Evolutionary conservation across 2,888 invertebrate species (phyloP), one percentile per base, ranked within the genome.

Genomic region (Epinotia demarniana): DNA sequence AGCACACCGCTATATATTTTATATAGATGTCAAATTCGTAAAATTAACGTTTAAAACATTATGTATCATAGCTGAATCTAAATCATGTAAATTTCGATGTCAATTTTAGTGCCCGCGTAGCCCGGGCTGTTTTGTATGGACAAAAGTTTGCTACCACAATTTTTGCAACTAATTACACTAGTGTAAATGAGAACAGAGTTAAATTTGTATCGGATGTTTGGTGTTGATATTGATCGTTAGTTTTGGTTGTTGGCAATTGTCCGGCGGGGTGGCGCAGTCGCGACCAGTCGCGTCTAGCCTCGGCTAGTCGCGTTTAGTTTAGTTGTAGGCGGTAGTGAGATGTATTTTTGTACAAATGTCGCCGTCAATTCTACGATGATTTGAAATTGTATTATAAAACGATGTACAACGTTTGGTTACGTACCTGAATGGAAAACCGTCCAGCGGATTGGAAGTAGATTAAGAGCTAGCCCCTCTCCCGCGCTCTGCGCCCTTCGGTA

Each of bases 31-130:
- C 90, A 87, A 90, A 90, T 90, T 91, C 89, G 86, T 90, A 86
- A 89, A 78, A 81, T 81, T 84, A 84, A 84, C 84, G 78, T 76
- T 83, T 84, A 87, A 87, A 82, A 87, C 84, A 86, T 84, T 85
- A 81, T 92, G 92, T 92, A 91, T 89, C 86, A 91, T 92, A 92
- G 92, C 91, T 90, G 92, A 91, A 88, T 89, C 80, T 82, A 84
- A 88, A 87, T 90, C 88, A 87, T 93, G 91, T 92, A 92, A 90
- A 90, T 90, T 89, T 93, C 89, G 91, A 93, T 93, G 93, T 93
- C 93, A 93, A 93, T 93, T 93, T 89, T 93, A 92, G 92, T 78
- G 86, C 86, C 83, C 89, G 87, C 85, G 83, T 88, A 90, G 90
- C 78, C 82, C 86, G 91, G 83, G 84, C 81, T 79, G 80, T 83